A percentile compares a stretch with the other conserved stretches of the same genome.
Evolutionary conservation across 2,888 invertebrate species (phyloP).

Genomic region (Nomada fabriciana): DNA sequence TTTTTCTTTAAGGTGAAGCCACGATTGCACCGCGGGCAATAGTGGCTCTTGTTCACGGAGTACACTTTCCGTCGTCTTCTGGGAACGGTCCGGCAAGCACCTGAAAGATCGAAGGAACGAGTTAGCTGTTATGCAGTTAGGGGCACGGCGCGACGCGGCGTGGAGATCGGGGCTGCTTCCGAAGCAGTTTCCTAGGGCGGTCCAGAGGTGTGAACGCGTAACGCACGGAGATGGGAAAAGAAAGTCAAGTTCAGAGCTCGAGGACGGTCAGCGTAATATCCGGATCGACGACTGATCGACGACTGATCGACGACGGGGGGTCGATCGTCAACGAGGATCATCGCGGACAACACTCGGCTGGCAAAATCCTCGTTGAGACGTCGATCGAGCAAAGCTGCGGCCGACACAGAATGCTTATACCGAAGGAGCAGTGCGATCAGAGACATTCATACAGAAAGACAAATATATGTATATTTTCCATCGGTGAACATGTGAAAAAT

Average conservation of each 20-base stretch:
- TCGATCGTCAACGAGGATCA: constrained; percentile 29
- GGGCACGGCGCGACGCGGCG: not conserved
- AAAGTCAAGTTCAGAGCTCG: not conserved
- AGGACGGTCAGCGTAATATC: too few relatives aligned
- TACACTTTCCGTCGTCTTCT: constrained; percentile 65
- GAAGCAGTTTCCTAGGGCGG: constrained; percentile 12
- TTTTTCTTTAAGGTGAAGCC: constrained; percentile 78
- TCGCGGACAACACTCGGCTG: not conserved
- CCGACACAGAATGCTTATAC: constrained; percentile 22
- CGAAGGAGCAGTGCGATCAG: constrained; percentile 34
- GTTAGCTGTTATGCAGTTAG: constrained; percentile 43
- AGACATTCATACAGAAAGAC: constrained; percentile 39
- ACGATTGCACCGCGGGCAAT: constrained; percentile 76
- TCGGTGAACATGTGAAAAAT: constrained; percentile 30
- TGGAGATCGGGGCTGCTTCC: not conserved
- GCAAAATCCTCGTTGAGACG: constrained; percentile 18
- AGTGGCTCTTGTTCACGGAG: constrained; percentile 70
- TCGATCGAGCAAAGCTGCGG: constrained; percentile 24
- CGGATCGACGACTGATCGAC: not conserved
- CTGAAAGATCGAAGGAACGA: constrained; percentile 69
- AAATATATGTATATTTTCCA: constrained; percentile 49
- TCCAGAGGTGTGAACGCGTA: constrained; percentile 24
- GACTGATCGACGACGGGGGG: not conserved
- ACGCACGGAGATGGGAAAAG: not conserved
- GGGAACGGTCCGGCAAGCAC: constrained; percentile 42